A percentile compares a stretch with the other conserved stretches of the same genome.
Evolutionary conservation across 2,113 vertebrate genomes (phyloP).

Genomic region (Microcebus murinus): DNA sequence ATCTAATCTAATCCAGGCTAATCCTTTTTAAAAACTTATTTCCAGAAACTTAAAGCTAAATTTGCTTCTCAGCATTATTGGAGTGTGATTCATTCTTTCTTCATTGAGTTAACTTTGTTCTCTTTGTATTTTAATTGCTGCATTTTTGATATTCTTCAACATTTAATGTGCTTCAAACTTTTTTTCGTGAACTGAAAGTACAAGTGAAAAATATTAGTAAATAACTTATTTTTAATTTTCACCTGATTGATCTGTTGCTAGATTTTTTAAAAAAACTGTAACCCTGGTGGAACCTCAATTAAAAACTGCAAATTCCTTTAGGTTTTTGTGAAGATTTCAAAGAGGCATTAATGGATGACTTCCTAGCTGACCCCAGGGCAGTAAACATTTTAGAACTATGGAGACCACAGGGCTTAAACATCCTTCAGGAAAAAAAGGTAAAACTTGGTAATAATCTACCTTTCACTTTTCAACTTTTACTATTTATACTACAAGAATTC

Average conservation of each 20-base stretch:
- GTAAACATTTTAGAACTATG: constrained; percentile 43
- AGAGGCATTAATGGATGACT: constrained; percentile 11
- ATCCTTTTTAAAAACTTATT: not conserved
- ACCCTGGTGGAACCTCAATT: not conserved
- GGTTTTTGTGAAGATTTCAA: constrained; percentile 43
- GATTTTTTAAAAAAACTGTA: not conserved
- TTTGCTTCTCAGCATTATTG: not conserved
- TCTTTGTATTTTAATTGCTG: not conserved
- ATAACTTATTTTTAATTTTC: not conserved
- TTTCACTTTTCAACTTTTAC: not conserved
- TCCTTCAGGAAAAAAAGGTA: not conserved
- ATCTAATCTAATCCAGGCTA: not conserved
- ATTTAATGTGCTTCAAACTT: not conserved
- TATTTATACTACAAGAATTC: not conserved
- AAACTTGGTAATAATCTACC: not conserved
- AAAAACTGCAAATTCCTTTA: not conserved
- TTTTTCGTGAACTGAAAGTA: not conserved
- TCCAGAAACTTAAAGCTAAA: not conserved
- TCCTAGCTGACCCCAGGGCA: constrained; percentile 4
- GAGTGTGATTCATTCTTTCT: not conserved
- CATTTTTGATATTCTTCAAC: not conserved
- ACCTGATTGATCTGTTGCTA: not conserved
- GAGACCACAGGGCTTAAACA: constrained; percentile 37
- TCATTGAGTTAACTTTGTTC: not conserved
- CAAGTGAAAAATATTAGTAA: constrained; percentile 11